Percentiles rank a stretch among this genome's conserved stretches.
These are phyloP conservation scores for Ligdia adustata DNA, from an alignment of 2,888 invertebrate species.

Conservation along the genomic window DNA sequence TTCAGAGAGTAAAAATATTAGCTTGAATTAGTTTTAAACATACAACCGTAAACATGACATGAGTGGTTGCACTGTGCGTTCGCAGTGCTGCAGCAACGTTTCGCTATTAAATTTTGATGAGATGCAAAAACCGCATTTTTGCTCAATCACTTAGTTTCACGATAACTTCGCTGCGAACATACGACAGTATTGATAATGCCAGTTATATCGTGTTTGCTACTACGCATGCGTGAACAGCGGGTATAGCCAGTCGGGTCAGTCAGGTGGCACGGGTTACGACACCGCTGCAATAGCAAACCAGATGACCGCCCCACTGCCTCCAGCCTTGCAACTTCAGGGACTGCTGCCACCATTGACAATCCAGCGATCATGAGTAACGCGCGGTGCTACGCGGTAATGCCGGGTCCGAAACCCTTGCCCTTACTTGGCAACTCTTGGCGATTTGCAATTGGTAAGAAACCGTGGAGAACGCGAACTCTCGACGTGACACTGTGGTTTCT, in stretches of 20 bases:
- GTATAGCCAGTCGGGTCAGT: conserved; percentile 43
- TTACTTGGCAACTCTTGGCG: conserved; percentile 92
- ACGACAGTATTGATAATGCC: conserved; percentile 22
- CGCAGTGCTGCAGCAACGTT: no score
- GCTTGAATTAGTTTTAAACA: no score
- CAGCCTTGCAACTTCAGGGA: conserved; percentile 50
- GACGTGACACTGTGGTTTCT: conserved; percentile 77
- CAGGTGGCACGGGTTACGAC: conserved; percentile 63
- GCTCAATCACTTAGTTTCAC: conserved; percentile 4
- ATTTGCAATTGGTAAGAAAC: conserved; percentile 85
- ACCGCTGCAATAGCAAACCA: conserved; percentile 67
- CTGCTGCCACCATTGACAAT: conserved; percentile 62
- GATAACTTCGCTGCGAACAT: conserved; percentile 1
- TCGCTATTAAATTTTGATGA: background rate
- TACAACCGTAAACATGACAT: no score
- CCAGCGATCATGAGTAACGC: conserved; percentile 67
- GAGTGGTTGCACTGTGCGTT: no score
- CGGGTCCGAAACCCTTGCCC: conserved; percentile 90
- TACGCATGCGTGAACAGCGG: conserved; percentile 48
- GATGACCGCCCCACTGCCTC: conserved; percentile 64
- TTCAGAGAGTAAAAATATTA: no score
- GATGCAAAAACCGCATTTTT: conserved; percentile 1
- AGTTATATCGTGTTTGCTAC: conserved; percentile 36
- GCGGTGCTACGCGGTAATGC: conserved; percentile 86
- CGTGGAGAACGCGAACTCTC: conserved; percentile 81